Evolutionary conservation across 2,113 vertebrate genomes (phyloP).

Genomic region (Hemibagrus wyckioides): DNA sequence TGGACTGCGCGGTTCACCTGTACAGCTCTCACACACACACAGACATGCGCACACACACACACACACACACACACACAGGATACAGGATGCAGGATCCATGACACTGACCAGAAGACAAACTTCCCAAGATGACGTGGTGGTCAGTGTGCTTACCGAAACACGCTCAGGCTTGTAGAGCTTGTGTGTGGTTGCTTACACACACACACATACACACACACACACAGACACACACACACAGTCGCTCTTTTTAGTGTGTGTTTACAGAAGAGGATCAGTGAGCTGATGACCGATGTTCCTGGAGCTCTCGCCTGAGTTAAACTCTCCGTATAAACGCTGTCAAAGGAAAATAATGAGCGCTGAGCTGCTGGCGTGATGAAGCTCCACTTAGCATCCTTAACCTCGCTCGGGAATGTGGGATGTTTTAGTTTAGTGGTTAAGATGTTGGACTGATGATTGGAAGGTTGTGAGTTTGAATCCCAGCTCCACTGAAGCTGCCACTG

Average conservation of each 20-base stretch:
- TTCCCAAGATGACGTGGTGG: constrained; percentile 34
- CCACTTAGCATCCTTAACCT: background rate
- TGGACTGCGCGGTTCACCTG: background rate
- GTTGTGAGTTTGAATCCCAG: too few species aligned
- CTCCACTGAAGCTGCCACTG: too few species aligned
- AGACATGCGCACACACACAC: background rate
- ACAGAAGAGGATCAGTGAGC: constrained; percentile 30
- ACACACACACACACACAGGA: background rate
- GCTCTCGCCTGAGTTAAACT: background rate
- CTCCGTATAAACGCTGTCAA: too few species aligned
- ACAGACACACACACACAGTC: constrained; percentile 22
- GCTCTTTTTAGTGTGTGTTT: constrained; percentile 30
- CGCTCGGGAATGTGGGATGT: too few species aligned
- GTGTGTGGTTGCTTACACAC: constrained; percentile 30
- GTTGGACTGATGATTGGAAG: too few species aligned
- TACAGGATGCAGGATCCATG: constrained; percentile 34
- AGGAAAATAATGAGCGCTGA: background rate
- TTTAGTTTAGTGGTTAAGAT: too few species aligned
- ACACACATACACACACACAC: background rate
- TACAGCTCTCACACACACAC: background rate
- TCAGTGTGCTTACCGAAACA: constrained; percentile 44
- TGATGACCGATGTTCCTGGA: constrained; percentile 25
- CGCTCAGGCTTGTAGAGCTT: constrained; percentile 47
- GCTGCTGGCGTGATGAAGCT: background rate
- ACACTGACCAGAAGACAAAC: constrained; percentile 44